A percentile compares a stretch with the other conserved stretches of the same genome.
Evolutionary conservation across 1,140 invertebrate species (phyloP).

Genomic region (Aporrectodea caliginosa): DNA sequence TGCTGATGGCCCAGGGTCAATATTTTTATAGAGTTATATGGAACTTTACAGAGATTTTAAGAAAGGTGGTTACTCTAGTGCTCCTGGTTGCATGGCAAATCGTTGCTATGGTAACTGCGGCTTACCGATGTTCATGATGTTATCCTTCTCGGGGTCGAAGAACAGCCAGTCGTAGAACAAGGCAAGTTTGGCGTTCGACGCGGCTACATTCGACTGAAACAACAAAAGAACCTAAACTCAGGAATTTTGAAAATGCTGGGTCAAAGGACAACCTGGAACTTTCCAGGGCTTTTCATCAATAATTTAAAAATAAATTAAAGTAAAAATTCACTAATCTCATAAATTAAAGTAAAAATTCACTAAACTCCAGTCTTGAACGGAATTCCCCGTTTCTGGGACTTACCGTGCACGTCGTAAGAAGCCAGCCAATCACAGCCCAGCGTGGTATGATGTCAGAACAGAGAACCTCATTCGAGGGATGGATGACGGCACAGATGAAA

Average conservation of each 20-base stretch:
- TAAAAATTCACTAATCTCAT: neutral
- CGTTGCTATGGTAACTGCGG: neutral
- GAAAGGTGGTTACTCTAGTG: no score
- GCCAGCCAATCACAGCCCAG: conserved; percentile 97
- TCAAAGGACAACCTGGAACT: no score
- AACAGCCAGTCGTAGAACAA: conserved; percentile 98
- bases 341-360: neutral
- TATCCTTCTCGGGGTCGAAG: conserved; percentile 91
- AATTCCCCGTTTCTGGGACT: conserved; percentile 33
- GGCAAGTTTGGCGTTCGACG: conserved; percentile 90
- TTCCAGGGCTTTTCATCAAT: no score
- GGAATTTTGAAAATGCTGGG: no score
- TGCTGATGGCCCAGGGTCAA: no score
- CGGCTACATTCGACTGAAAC: conserved; percentile 71
- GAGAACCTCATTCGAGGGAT: conserved; percentile 93
- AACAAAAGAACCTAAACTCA: conserved; percentile 17
- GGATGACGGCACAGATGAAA: conserved; percentile 95
- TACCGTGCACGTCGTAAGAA: conserved; percentile 89
- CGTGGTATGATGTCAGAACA: conserved; percentile 97
- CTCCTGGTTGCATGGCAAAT: no score
- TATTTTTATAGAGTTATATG: no score
- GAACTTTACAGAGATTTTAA: no score
- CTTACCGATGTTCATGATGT: conserved; percentile 92
- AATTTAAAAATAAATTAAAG: no score
- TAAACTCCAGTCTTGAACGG: neutral